Conservation (phyloP, 2,797 vertebrate species). For the Onychomys leucogaster region DNA sequence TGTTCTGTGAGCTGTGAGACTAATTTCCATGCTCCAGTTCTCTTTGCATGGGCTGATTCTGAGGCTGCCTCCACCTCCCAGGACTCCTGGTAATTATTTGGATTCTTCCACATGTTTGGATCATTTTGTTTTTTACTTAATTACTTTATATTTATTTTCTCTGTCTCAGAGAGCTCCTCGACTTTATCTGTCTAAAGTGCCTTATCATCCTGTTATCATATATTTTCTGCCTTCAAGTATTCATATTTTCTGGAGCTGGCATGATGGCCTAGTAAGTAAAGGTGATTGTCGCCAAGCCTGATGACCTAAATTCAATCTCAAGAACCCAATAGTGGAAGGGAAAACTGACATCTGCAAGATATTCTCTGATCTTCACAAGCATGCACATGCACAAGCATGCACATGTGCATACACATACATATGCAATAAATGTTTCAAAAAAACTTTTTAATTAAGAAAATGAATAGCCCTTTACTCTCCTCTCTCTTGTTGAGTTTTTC, state of each 20-base stretch:
- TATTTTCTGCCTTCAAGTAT: background rate
- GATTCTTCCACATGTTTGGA: conserved; percentile 44
- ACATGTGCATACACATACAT: background rate
- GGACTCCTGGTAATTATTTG: conserved; percentile 11
- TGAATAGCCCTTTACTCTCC: background rate
- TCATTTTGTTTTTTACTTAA: background rate
- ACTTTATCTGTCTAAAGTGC: background rate
- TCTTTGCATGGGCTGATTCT: background rate
- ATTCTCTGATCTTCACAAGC: background rate
- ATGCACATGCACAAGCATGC: too few relatives aligned
- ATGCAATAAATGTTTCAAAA: background rate
- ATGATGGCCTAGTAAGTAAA: background rate
- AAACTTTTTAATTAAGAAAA: background rate
- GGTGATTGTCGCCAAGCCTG: background rate
- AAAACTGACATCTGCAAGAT: background rate
- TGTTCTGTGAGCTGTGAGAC: background rate
- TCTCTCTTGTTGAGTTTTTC: conserved; percentile 15
- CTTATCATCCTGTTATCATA: background rate
- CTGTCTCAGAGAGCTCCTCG: background rate
- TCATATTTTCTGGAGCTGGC: background rate
- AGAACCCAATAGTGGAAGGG: background rate
- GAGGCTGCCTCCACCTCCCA: background rate
- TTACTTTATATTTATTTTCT: conserved; percentile 39
- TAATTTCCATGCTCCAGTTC: conserved; percentile 54
- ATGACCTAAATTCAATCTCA: background rate